Evolutionary conservation across 1,140 invertebrate genomes (phyloP).

Genomic region (Drosophila kurseongensis): DNA sequence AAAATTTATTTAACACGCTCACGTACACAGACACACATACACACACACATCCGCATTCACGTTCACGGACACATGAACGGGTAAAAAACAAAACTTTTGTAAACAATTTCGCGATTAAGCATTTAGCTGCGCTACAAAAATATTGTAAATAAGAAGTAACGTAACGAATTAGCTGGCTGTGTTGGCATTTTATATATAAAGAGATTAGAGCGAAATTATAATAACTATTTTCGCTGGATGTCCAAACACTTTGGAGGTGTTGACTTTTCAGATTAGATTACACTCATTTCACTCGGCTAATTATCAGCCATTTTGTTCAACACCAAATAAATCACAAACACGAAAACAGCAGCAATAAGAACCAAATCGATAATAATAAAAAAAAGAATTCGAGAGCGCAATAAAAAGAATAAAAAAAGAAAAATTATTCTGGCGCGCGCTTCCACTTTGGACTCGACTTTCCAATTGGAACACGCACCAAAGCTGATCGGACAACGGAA

Average conservation of each 20-base stretch:
- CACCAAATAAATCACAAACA: conserved; percentile 67
- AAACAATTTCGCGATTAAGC: conserved; percentile 57
- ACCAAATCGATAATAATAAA: conserved; percentile 40
- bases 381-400: conserved; percentile 7
- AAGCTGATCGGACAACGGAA: conserved; percentile 40
- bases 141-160: conserved; percentile 37
- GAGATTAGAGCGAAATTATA: conserved; percentile 66
- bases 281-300: conserved; percentile 41
- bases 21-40: not conserved
- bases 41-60: conserved; percentile 23
- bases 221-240: conserved; percentile 55
- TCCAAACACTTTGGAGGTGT: conserved; percentile 45
- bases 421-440: conserved; percentile 47
- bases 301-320: conserved; percentile 63
- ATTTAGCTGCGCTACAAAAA: conserved; percentile 34
- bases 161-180: conserved; percentile 28
- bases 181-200: conserved; percentile 18
- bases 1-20: conserved; percentile 39
- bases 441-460: conserved; percentile 62
- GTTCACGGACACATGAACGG: conserved; percentile 21
- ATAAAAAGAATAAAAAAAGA: not conserved
- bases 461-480: conserved; percentile 62
- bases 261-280: conserved; percentile 56
- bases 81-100: conserved; percentile 47
- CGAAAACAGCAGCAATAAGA: conserved; percentile 27